phyloP scores from a whole-genome alignment of 2,797 vertebrate genomes.

The Decapterus maruadsi region DNA sequence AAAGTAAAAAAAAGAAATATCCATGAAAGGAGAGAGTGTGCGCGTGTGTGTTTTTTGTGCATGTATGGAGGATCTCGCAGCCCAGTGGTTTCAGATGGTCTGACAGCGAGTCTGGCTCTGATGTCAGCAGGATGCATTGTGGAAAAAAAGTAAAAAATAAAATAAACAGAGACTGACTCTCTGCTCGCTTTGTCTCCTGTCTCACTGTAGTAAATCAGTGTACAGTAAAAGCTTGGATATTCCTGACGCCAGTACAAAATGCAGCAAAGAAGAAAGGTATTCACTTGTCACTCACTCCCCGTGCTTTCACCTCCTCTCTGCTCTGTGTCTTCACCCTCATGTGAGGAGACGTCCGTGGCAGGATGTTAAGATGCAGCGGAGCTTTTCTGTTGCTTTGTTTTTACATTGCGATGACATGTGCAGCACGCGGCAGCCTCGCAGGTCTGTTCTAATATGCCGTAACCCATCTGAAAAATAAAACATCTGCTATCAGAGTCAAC shows the following conservation, averaged over 20 bases:
- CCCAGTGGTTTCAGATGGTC: conserved; percentile 30
- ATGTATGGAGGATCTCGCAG: conserved; percentile 18
- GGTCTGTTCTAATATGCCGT: conserved; percentile 10
- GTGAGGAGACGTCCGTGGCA: conserved; percentile 68
- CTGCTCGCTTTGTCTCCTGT: conserved; percentile 92
- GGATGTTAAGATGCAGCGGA: conserved; percentile 86
- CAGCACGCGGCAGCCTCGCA: conserved; percentile 5
- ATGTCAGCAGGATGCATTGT: conserved; percentile 45
- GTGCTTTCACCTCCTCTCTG: conserved; percentile 36
- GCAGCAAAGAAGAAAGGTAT: conserved; percentile 98
- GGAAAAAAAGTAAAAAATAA: conserved; percentile 21
- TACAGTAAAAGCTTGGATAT: conserved; percentile 99
- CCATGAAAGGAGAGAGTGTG: neutral
- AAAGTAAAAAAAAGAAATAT: conserved; percentile 1
- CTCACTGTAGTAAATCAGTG: conserved; percentile 95
- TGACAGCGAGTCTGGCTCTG: conserved; percentile 48
- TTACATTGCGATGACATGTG: neutral
- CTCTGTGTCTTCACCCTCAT: conserved; percentile 70
- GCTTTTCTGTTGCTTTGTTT: conserved; percentile 49
- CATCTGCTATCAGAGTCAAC: conserved; percentile 24
- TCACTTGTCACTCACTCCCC: conserved; percentile 82
- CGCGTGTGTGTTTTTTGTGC: conserved; percentile 4
- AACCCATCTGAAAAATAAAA: conserved; percentile 2
- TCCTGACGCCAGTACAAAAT: conserved; percentile 94
- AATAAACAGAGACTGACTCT: conserved; percentile 81